Evolutionary conservation across 2,113 vertebrate genomes (phyloP), one percentile per base, ranked within the genome.

Genomic region (Leucosticte australis): DNA sequence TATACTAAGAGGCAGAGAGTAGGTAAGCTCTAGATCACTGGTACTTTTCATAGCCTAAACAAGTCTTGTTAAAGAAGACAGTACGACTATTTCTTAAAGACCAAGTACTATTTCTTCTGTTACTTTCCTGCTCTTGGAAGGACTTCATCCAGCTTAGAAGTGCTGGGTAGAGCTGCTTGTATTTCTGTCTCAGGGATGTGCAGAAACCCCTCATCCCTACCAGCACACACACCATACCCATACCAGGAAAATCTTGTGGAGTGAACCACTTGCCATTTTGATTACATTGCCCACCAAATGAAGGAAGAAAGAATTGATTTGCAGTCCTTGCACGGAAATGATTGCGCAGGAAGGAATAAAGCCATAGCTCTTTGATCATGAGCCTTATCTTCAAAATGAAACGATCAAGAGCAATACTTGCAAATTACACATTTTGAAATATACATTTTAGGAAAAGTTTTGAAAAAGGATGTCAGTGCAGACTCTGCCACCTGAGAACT

Each of bases 1-100:
- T 95, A 94, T 94, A 89, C 64, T 35, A 65, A 57, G 56, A 93
- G 83, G 86, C 83, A 94, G 85, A 71, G 91, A 80, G 92, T 35
- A 95, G 90, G 90, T 96, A 94, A 93, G 68, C 46, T 93, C 62
- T 52, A 56, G 44, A 93, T 79, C 62, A 44, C n/a, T 71, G 70
- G 17, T 41, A 64, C 92, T 96, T 93, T 85, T 71, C 75, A 64
- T 41, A 80, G 57, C 76, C 63, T 75, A n/a, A 90, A 75, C 49
- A 42, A 37, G 21, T 22, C n/a, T 65, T 68, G 37, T n/a, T 74
- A 55, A 73, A 69, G 18, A 65, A 70, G 80, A 39, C 37, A 80
- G 55, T 30, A 39, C 8, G 87, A 62, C 35, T 63, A 15, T 39
- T 77, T 83, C 35, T 52, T 59, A 60, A 41, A 83, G n/a, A 64